Base-by-base conservation (phyloP, 1,140 invertebrate genomes). In the Drosophila malerkotliana region DNA sequence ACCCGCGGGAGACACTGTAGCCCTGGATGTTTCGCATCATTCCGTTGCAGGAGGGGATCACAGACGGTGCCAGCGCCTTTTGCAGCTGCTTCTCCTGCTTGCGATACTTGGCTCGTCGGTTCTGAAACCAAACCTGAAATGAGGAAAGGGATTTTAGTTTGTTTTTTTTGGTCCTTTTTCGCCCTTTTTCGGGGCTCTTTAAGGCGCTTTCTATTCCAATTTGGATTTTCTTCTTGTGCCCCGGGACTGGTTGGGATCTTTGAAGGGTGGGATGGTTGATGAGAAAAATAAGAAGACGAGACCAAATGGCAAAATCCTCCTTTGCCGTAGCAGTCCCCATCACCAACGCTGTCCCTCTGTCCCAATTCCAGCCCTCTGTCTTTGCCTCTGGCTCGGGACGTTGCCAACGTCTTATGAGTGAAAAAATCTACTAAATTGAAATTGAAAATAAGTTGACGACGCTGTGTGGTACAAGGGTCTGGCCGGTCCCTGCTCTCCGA, bases 31-130 rank as follows among this genome's bases (percentile, higher is more conserved):
- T 99, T 75, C 98, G 94, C 97, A 99, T 99, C 92, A 97, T 97
- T 68, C 98, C 98, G 93, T 98, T 98, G 93, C 98, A 99, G 67
- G 96, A 95, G 6, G 96, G 96, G 77, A 98, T 95, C 71, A 98
- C 96, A 54, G 97, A 96, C 39, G 97, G 97, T 49, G 96, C 97
- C 56, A 98, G 92, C 34, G 97, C 97, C 92, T 99, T 99, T 92
- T 99, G 98, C 72, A 99, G 93, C 92, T 99, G 98, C 92, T 99
- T 99, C 92, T 99, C 98, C 91, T 99, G 98, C 93, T 99, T 99
- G 72, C 98, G 94, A 92, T 99, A 99, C 93, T 99, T 99, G 77
- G 98, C 98, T 91, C 98, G 95, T 79, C 98, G 95, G 92, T 99
- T 99, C 94, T 99, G 98, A 94, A 99, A 99, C 98, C 91, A 92